Conservation (phyloP, 2,113 vertebrate genomes). For the Nyctereutes procyonoides region DNA sequence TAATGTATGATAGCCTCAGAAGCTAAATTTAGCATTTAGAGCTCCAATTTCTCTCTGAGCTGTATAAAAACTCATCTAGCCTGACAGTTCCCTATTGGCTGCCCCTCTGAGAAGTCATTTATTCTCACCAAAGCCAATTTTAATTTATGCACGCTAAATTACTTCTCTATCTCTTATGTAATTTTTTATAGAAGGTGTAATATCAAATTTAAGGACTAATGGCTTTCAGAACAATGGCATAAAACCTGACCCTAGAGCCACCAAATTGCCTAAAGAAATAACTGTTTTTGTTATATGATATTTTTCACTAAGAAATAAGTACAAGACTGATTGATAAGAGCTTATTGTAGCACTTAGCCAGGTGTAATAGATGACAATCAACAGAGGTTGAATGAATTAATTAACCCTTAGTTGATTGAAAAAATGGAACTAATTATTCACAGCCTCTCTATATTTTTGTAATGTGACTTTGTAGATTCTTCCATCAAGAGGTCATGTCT, state of each 20-base stretch:
- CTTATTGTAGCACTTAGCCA: background rate
- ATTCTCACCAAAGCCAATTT: conserved; percentile 81
- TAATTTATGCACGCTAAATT: conserved; percentile 82
- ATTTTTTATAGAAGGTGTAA: conserved; percentile 31
- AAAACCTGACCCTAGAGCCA: conserved; percentile 12
- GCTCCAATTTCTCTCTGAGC: conserved; percentile 81
- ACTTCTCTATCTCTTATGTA: conserved; percentile 72
- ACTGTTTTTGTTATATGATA: background rate
- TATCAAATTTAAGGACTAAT: conserved; percentile 49
- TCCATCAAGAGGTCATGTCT: background rate
- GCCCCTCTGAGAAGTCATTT: conserved; percentile 81
- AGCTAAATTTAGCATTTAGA: conserved; percentile 82
- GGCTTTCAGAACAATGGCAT: conserved; percentile 27
- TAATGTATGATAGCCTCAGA: conserved; percentile 68
- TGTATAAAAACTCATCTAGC: conserved; percentile 81
- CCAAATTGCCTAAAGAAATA: conserved; percentile 33
- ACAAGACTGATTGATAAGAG: background rate
- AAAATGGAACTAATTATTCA: background rate
- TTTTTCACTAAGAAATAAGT: conserved; percentile 45
- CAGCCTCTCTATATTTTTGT: background rate
- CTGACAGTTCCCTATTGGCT: conserved; percentile 76
- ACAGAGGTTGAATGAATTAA: conserved; percentile 27
- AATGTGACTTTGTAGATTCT: conserved; percentile 17
- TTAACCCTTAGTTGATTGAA: background rate
- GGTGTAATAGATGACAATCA: background rate